phyloP scores from a whole-genome alignment of 2,113 vertebrate genomes.

The Cinclus cinclus region DNA sequence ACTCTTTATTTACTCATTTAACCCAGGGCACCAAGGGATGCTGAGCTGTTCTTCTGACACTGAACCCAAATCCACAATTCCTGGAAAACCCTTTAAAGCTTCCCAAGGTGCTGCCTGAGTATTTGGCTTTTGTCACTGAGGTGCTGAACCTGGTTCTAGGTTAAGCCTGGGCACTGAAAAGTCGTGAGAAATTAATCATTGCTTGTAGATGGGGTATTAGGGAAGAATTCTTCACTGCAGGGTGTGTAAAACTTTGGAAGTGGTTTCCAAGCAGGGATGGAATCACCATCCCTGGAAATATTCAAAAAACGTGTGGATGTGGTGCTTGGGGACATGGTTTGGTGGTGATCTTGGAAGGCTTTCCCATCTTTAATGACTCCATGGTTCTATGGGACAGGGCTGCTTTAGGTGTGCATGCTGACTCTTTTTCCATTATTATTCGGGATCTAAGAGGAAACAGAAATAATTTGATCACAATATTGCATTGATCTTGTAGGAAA shows the following conservation, averaged over 20 bases:
- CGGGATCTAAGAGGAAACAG: background rate
- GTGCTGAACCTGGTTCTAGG: background rate
- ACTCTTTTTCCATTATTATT: background rate
- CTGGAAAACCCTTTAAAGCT: background rate
- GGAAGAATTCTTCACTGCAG: background rate
- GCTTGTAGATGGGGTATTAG: background rate
- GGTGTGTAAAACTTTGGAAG: too few species aligned
- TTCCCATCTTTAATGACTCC: background rate
- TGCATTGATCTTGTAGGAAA: background rate
- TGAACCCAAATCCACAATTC: background rate
- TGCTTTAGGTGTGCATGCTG: background rate
- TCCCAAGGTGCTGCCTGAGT: background rate
- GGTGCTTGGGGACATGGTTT: background rate
- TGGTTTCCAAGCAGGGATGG: background rate
- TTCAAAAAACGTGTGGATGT: rapidly evolving
- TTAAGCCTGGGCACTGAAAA: background rate
- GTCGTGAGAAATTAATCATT: background rate
- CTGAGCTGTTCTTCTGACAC: background rate
- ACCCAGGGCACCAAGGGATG: background rate
- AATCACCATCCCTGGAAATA: background rate
- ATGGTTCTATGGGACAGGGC: background rate
- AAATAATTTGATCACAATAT: background rate
- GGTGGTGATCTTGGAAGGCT: background rate
- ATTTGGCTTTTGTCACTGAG: background rate
- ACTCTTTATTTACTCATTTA: background rate